Percentiles rank a stretch among this genome's conserved stretches.
Evolutionary conservation across 1,140 invertebrate genomes (phyloP).

Genomic region (Batillaria attramentaria): DNA sequence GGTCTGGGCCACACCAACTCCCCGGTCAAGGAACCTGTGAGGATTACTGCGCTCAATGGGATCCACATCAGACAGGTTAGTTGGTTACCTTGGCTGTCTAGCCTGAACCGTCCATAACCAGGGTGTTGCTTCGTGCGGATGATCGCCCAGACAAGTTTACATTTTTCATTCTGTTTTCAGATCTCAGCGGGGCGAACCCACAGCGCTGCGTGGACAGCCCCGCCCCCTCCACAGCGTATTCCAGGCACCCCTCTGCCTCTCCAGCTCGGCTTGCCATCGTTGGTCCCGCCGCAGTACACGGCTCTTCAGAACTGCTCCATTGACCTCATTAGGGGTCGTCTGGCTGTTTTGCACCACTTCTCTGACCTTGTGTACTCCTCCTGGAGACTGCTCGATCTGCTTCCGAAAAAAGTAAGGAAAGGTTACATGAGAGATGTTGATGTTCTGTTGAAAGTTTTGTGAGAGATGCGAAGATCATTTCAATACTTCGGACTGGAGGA

Average conservation of each 20-base stretch:
- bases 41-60: slow-evolving; percentile 75
- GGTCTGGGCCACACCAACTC: slow-evolving; percentile 76
- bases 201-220: slow-evolving; percentile 79
- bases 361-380: slow-evolving; percentile 79
- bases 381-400: slow-evolving; percentile 77
- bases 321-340: slow-evolving; percentile 74
- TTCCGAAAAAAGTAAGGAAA: slow-evolving; percentile 53
- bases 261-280: slow-evolving; percentile 74
- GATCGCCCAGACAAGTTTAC: not conserved
- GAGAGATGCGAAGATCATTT: too few relatives aligned
- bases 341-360: slow-evolving; percentile 78
- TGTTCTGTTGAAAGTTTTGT: too few relatives aligned
- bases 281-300: slow-evolving; percentile 77
- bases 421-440: too few relatives aligned
- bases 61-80: slow-evolving; percentile 77
- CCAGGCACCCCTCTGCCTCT: slow-evolving; percentile 73
- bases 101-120: not conserved
- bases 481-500: too few relatives aligned
- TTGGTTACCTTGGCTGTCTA: not conserved
- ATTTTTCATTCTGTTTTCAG: slow-evolving; percentile 63
- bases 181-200: slow-evolving; percentile 79
- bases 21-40: slow-evolving; percentile 75
- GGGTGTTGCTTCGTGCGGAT: not conserved
- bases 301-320: slow-evolving; percentile 74
- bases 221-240: slow-evolving; percentile 71